These are phyloP conservation scores for Macaria notata DNA, from an alignment of 2,888 invertebrate species.

Conservation along the genomic window DNA sequence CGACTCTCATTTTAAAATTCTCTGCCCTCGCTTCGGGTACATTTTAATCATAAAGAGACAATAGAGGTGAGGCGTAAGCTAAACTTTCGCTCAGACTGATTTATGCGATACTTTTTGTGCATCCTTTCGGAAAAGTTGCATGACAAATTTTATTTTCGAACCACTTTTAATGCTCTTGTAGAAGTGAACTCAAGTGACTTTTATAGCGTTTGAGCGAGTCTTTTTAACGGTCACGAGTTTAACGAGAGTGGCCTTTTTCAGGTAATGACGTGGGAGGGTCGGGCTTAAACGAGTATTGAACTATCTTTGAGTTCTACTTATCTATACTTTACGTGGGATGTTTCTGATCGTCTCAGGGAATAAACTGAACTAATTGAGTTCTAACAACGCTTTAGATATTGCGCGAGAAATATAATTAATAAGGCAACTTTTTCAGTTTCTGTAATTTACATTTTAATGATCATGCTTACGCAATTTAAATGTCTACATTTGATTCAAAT, in stretches of 20 bases:
- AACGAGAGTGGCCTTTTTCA: slow-evolving; percentile 23
- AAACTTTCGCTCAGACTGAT: slow-evolving; percentile 59
- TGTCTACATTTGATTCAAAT: too few species aligned
- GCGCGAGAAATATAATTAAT: too few species aligned
- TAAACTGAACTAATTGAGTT: too few species aligned
- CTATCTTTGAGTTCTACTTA: not conserved
- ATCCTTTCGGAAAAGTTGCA: slow-evolving; percentile 23
- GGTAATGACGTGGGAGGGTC: too few species aligned
- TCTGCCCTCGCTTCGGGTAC: slow-evolving; percentile 51
- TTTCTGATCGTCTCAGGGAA: too few species aligned
- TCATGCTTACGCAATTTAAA: too few species aligned
- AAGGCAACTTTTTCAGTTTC: too few species aligned
- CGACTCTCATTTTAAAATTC: slow-evolving; percentile 71
- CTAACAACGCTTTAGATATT: too few species aligned
- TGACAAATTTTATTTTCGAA: slow-evolving; percentile 29
- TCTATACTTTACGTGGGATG: slow-evolving; percentile 2
- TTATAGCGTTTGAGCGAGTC: slow-evolving; percentile 24
- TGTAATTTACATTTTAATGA: too few species aligned
- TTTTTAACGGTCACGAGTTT: slow-evolving; percentile 32
- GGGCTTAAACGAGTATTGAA: too few species aligned
- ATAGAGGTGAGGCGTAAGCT: slow-evolving; percentile 60
- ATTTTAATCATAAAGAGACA: slow-evolving; percentile 77
- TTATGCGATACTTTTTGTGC: slow-evolving; percentile 51
- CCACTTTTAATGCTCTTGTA: not conserved
- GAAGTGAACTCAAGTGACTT: not conserved